phyloP scores from a whole-genome alignment of 2,113 vertebrate species.

The Polyodon spathula region DNA sequence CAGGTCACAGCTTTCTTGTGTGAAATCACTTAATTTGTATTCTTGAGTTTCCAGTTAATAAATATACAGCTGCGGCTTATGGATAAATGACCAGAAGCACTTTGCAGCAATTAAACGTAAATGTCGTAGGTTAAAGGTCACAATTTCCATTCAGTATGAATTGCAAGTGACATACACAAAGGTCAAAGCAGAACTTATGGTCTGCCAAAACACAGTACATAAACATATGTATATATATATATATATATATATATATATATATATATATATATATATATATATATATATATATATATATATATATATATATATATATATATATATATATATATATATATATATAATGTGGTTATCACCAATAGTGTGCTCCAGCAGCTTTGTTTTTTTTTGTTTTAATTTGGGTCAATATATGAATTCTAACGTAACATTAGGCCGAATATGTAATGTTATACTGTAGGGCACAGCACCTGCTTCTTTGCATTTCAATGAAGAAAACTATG shows the following conservation, averaged over 20 bases:
- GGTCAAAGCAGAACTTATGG: slow-evolving; percentile 38
- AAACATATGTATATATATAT: too few species aligned
- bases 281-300: too few species aligned
- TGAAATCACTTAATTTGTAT: too few species aligned
- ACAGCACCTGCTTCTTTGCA: slow-evolving; percentile 1
- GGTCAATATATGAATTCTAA: not conserved
- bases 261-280: too few species aligned
- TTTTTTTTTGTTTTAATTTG: not conserved
- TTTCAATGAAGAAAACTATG: not conserved
- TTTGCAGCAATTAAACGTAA: slow-evolving; percentile 42
- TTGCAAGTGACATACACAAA: slow-evolving; percentile 64
- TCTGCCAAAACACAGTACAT: slow-evolving; percentile 8
- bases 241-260: too few species aligned
- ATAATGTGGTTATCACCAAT: too few species aligned
- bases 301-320: too few species aligned
- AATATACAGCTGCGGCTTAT: slow-evolving; percentile 2
- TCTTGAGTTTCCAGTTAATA: not conserved
- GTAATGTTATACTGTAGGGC: not conserved
- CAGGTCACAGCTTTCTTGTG: too few species aligned
- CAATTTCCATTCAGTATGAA: slow-evolving; percentile 66
- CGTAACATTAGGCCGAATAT: slow-evolving; percentile 8
- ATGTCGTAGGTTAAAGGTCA: slow-evolving; percentile 64
- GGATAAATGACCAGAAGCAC: slow-evolving; percentile 13
- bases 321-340: too few species aligned
- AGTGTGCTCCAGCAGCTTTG: not conserved